Conservation (phyloP, 2,888 invertebrate species). For the Plusia festucae region DNA sequence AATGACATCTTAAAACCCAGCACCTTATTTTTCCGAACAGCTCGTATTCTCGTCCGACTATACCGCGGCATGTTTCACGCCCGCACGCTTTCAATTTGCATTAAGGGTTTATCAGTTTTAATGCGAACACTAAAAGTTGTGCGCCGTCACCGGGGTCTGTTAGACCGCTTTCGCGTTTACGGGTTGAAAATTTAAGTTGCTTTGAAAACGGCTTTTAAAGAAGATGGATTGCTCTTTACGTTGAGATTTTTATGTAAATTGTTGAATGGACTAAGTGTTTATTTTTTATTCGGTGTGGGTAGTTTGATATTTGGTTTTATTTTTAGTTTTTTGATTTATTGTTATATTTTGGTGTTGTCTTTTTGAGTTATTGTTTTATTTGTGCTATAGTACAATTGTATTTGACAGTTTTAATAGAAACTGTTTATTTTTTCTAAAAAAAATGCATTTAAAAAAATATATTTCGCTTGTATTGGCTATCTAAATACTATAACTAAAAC, state of each 20-base stretch:
- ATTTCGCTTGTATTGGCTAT: no score
- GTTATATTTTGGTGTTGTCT: not conserved
- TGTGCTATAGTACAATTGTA: no score
- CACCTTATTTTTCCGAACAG: constrained; percentile 42
- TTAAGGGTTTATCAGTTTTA: constrained; percentile 73
- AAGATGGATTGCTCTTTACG: constrained; percentile 48
- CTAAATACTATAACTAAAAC: not conserved
- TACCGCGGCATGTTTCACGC: constrained; percentile 63
- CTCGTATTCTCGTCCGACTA: constrained; percentile 39
- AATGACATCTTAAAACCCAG: constrained; percentile 27
- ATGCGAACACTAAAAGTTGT: constrained; percentile 66
- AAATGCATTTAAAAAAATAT: no score
- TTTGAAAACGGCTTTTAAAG: constrained; percentile 53
- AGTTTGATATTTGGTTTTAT: constrained; percentile 7
- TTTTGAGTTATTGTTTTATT: no score
- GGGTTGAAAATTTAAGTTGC: constrained; percentile 54
- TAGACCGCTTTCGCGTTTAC: constrained; percentile 49
- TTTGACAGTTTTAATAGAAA: no score
- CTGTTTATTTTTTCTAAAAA: no score
- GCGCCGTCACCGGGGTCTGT: constrained; percentile 51
- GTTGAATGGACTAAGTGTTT: constrained; percentile 37
- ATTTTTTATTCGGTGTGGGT: constrained; percentile 19
- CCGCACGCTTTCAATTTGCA: constrained; percentile 72
- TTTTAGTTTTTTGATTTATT: not conserved
- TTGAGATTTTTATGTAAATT: constrained; percentile 52